Evolutionary conservation across 53 echinoderm and acorn worm genomes (phyloP).

Genomic region (Arbacia lixula): DNA sequence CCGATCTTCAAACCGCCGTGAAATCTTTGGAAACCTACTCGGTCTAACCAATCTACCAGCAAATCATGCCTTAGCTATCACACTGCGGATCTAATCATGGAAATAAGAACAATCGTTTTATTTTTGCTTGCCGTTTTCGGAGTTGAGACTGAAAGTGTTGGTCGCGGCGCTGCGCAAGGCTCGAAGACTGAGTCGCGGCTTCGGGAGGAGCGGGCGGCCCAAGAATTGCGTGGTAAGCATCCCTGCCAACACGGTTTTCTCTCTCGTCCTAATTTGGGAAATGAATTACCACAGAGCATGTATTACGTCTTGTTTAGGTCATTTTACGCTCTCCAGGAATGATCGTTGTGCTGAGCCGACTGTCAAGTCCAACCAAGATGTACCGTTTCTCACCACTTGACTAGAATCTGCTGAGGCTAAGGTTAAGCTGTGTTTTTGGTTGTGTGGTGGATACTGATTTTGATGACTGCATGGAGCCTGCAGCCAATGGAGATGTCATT

Average conservation of each 20-base stretch:
- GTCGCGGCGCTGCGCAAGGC: background rate
- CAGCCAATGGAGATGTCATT: too few relatives aligned
- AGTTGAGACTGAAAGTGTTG: constrained; percentile 5
- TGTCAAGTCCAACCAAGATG: too few relatives aligned
- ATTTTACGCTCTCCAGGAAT: too few relatives aligned
- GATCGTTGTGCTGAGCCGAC: too few relatives aligned
- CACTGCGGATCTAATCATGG: constrained; percentile 11
- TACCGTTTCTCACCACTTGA: too few relatives aligned
- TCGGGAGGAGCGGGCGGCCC: constrained; percentile 3
- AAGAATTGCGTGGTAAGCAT: constrained; percentile 36
- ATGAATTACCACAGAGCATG: background rate
- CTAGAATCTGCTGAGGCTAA: too few relatives aligned
- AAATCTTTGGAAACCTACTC: constrained; percentile 22
- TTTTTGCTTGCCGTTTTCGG: constrained; percentile 37
- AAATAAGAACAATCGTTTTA: constrained; percentile 36
- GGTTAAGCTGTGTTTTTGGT: too few relatives aligned
- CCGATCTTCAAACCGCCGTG: too few relatives aligned
- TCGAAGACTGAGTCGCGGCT: background rate
- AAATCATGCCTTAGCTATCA: background rate
- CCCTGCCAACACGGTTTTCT: background rate
- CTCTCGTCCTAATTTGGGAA: background rate
- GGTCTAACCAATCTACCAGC: background rate
- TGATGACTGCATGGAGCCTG: too few relatives aligned
- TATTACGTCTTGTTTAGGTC: too few relatives aligned
- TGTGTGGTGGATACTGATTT: too few relatives aligned